Base-by-base conservation (phyloP, 1,140 invertebrate genomes). In the Fopius arisanus region DNA sequence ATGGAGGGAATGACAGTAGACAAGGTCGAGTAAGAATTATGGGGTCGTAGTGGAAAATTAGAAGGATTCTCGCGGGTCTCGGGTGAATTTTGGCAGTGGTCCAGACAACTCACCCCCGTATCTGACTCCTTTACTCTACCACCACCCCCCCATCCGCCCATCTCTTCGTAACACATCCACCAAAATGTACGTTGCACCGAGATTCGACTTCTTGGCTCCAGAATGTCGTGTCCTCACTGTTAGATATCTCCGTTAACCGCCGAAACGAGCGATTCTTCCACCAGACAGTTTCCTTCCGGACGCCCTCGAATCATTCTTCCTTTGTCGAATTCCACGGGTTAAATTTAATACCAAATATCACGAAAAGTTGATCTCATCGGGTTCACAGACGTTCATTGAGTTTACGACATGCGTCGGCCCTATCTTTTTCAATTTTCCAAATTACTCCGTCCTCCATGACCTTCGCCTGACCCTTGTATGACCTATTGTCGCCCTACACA, bases 61-160 rank as follows among this genome's bases (percentile, higher is more conserved):
- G 77, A 77, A 75, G 72, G 76, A 82, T 81, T 77, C 71, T 67
- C 75, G 26, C 51, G 70, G 73, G 75, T 71, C 75, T 48, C 31
- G 65, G 54, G 59, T 48, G 73, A 72, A 75, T 73, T 72, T 74
- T 82, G 81, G 81, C 80, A 7, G 16, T 3, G 4, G 41, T 67
- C 81, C 81, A 66, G 62, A 12, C 62, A 59, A 66, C 70, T 48
- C 48, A 76, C 63, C 54, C 41, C 37, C 43, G 37, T 48, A 51
- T 41, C 16, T 59, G 54, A 12, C 33, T 26, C 51, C 41, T 65
- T 37, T 37, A 40, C 54, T 59, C 69, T 41, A 33, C 26, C 10
- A 21, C 23, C 23, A 3, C 21, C 1, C 23, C 54, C 54, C 54
- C 23, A 12, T 4, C 43, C 31, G 19, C 41, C 54, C 21, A 9